phyloP scores from a whole-genome alignment of 2,888 invertebrate genomes.

The Trachelus stipa region DNA sequence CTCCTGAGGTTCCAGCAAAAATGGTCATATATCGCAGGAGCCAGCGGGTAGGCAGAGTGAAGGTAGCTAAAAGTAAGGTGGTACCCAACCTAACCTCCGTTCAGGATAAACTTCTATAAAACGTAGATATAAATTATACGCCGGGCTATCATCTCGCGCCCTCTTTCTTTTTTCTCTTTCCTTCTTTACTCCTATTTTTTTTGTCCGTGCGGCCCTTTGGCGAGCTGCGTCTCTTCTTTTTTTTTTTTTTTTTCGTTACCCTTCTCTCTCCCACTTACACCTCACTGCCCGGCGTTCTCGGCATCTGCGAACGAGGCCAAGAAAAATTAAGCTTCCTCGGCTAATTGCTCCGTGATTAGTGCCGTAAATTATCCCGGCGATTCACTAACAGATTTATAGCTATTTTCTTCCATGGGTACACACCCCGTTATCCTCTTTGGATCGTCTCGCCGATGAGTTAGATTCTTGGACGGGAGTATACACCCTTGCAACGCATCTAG shows the following conservation, averaged over 20 bases:
- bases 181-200: background rate
- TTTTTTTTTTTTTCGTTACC: constrained; percentile 1
- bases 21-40: constrained; percentile 27
- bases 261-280: background rate
- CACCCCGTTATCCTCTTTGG: background rate
- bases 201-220: background rate
- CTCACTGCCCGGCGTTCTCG: background rate
- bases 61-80: background rate
- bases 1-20: constrained; percentile 30
- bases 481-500: background rate
- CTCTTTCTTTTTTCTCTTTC: constrained; percentile 1
- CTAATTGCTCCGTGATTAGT: constrained; percentile 21
- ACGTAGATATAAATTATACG: constrained; percentile 10
- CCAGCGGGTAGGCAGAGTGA: background rate
- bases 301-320: constrained; percentile 6
- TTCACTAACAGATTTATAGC: constrained; percentile 12
- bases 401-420: background rate
- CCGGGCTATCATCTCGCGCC: background rate
- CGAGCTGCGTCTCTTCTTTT: constrained; percentile 17
- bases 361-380: constrained; percentile 14
- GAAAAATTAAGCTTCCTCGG: constrained; percentile 15
- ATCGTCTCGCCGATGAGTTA: background rate
- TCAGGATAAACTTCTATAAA: constrained; percentile 19
- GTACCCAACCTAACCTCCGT: constrained; percentile 3
- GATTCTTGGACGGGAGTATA: too few relatives aligned